phyloP scores from a whole-genome alignment of 2,888 invertebrate species.

The Malthinus seriepunctatus region DNA sequence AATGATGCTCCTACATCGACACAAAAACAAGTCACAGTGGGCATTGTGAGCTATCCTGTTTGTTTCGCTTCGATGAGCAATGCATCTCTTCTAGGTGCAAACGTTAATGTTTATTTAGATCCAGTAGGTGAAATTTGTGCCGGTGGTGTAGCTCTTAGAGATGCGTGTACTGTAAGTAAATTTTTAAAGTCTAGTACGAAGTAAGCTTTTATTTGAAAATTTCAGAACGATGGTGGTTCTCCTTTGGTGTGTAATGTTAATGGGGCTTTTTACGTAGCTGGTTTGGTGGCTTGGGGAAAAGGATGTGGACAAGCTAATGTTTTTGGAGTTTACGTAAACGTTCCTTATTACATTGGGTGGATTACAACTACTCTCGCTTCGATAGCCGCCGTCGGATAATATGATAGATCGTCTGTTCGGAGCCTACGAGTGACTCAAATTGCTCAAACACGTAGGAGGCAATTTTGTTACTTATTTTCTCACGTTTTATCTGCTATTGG shows the following conservation, averaged over 20 bases:
- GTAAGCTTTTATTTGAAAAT: slow-evolving; percentile 21
- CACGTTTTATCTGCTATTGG: too few relatives aligned
- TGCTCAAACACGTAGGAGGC: too few relatives aligned
- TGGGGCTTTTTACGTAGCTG: slow-evolving; percentile 65
- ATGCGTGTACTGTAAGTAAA: slow-evolving; percentile 47
- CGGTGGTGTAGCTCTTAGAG: slow-evolving; percentile 44
- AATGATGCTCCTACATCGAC: slow-evolving; percentile 57
- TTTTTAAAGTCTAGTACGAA: neutral
- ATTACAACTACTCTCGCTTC: slow-evolving; percentile 54
- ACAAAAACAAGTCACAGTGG: slow-evolving; percentile 76
- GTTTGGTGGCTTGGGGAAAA: slow-evolving; percentile 75
- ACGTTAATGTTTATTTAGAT: slow-evolving; percentile 47
- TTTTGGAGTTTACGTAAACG: slow-evolving; percentile 78
- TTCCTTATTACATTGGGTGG: slow-evolving; percentile 70
- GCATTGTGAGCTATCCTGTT: slow-evolving; percentile 64
- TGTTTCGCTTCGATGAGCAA: slow-evolving; percentile 43
- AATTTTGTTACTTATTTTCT: neutral
- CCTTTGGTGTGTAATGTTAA: slow-evolving; percentile 65
- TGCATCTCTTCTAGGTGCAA: slow-evolving; percentile 39
- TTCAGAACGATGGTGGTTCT: slow-evolving; percentile 75
- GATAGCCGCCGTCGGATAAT: slow-evolving; percentile 2
- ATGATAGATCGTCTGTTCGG: neutral
- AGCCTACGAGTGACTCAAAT: too few relatives aligned
- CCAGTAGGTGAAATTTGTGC: slow-evolving; percentile 48
- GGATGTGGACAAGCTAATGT: slow-evolving; percentile 71